These are phyloP conservation scores for Perca fluviatilis DNA, from an alignment of 2,113 vertebrate genomes.

Conservation along the genomic window DNA sequence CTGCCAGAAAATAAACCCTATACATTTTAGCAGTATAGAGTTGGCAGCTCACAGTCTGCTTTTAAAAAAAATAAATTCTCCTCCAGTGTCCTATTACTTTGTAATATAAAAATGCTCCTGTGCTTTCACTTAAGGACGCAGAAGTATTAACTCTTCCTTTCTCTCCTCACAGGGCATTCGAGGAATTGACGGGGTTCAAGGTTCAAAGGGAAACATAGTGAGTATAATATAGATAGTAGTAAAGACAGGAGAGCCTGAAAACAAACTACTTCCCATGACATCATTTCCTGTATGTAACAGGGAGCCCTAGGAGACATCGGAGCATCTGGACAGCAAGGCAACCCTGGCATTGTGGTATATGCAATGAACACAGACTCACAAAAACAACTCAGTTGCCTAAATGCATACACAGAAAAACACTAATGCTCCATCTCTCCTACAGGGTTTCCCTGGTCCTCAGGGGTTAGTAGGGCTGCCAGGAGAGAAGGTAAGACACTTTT, in stretches of 20 bases:
- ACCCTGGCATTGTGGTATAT: constrained; percentile 89
- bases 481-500: constrained; percentile 87
- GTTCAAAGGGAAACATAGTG: constrained; percentile 92
- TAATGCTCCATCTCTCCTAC: constrained; percentile 34
- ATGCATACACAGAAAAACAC: not conserved
- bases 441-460: constrained; percentile 94
- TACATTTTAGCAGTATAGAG: not conserved
- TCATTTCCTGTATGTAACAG: constrained; percentile 74
- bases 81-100: not conserved
- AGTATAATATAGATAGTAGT: constrained; percentile 26
- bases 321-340: constrained; percentile 92
- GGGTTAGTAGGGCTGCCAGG: constrained; percentile 90
- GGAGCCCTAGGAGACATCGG: constrained; percentile 89
- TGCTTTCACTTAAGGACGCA: not conserved
- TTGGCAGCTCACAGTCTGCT: not conserved
- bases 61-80: not conserved
- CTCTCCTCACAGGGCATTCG: constrained; percentile 83
- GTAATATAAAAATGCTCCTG: constrained; percentile 15
- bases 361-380: constrained; percentile 10
- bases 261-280: not conserved
- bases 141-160: not conserved
- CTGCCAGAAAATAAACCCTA: not conserved
- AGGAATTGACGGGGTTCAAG: constrained; percentile 90
- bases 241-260: not conserved
- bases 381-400: not conserved